These are phyloP conservation scores for Aplysina aerophoba DNA, from an alignment of 37 sponge, comb jelly and placozoan genomes.

Conservation along the genomic window DNA sequence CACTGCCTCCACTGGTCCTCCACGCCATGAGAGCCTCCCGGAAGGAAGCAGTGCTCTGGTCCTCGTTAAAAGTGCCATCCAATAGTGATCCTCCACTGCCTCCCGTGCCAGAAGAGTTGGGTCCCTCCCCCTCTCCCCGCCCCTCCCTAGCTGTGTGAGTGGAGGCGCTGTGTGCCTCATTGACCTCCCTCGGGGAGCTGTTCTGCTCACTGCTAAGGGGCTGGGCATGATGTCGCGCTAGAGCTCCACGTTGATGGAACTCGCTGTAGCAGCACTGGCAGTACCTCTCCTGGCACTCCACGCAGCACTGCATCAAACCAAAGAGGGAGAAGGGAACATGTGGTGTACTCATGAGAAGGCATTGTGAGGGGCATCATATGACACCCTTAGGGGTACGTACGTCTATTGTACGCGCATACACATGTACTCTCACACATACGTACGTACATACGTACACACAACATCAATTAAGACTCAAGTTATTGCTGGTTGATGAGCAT, in stretches of 20 bases:
- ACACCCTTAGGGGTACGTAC: too few relatives aligned
- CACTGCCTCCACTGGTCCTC: constrained; percentile 36
- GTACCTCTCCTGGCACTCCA: constrained; percentile 76
- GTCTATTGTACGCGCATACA: too few relatives aligned
- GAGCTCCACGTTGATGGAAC: constrained; percentile 74
- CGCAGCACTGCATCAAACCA: constrained; percentile 49
- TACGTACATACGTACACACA: too few relatives aligned
- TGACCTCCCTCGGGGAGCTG: not conserved
- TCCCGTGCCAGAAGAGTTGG: not conserved
- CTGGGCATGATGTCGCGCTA: constrained; percentile 52
- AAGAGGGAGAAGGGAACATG: not conserved
- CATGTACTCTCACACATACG: too few relatives aligned
- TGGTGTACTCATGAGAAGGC: not conserved
- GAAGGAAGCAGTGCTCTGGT: constrained; percentile 68
- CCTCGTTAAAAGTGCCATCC: constrained; percentile 75
- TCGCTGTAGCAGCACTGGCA: constrained; percentile 61
- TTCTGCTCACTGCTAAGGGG: constrained; percentile 14
- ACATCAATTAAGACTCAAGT: too few relatives aligned
- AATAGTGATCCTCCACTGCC: constrained; percentile 41
- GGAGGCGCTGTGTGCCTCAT: not conserved
- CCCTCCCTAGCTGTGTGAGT: not conserved
- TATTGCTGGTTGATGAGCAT: too few relatives aligned
- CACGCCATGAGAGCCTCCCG: constrained; percentile 79
- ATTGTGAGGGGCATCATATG: not conserved
- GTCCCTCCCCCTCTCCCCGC: not conserved